A percentile compares a stretch with the other conserved stretches of the same genome.
These are phyloP conservation scores for Tiliacea aurago DNA, from an alignment of 2,888 invertebrate genomes.

Conservation along the genomic window DNA sequence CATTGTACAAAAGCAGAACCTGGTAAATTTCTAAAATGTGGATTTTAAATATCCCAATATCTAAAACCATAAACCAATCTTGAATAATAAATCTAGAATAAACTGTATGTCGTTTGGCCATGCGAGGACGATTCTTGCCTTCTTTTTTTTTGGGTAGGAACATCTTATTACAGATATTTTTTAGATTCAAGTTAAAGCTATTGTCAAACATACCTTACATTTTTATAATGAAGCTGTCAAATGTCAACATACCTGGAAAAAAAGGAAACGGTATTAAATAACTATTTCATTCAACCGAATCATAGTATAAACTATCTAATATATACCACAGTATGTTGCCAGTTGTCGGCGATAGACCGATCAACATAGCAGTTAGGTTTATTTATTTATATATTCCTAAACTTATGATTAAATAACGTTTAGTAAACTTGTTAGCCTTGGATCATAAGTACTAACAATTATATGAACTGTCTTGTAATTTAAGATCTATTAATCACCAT, in stretches of 20 bases:
- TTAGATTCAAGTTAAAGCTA: background rate
- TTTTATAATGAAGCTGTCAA: background rate
- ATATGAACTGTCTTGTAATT: constrained; percentile 26
- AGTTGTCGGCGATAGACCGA: background rate
- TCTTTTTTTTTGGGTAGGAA: background rate
- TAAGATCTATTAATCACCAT: constrained; percentile 25
- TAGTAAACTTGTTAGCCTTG: constrained; percentile 35
- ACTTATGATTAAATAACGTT: constrained; percentile 31
- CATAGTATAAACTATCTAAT: background rate
- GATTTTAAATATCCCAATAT: constrained; percentile 5
- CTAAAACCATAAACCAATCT: constrained; percentile 9
- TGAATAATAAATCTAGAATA: constrained; percentile 36
- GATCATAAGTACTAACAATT: constrained; percentile 29
- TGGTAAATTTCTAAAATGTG: background rate
- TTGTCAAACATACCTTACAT: constrained; percentile 26
- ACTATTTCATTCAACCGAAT: background rate
- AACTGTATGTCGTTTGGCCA: constrained; percentile 12
- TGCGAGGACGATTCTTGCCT: background rate
- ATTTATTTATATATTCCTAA: background rate
- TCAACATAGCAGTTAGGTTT: constrained; percentile 1
- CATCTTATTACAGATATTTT: background rate
- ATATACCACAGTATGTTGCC: background rate
- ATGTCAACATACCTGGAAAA: constrained; percentile 54
- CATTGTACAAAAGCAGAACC: constrained; percentile 1
- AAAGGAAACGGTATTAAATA: constrained; percentile 1